Base-by-base conservation (phyloP, 2,797 vertebrate species). In the Cossypha dichroa region DNA sequence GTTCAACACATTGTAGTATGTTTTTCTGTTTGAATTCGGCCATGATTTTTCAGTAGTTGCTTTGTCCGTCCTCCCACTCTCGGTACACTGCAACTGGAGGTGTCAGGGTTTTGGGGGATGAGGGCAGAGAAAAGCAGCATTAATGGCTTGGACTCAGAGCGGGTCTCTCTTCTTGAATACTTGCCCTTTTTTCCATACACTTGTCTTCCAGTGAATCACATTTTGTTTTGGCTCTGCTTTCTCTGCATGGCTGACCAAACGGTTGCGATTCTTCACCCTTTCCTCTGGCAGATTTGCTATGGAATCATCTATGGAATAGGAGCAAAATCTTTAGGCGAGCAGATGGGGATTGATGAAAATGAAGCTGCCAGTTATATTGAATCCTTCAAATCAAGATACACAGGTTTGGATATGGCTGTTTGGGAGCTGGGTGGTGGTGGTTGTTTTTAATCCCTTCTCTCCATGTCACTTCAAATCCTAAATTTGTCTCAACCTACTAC, bases 301-400 rank as follows among this genome's bases (percentile, higher is more conserved):
- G 99, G 99, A 93, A 99, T 99, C 84, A 99, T 99, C 95, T 99
- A 99, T 51, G 99, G 99, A 86, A 99, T 99, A 98, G 99, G 99
- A 96, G 98, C 99, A 54, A 99, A 99, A 92, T 99, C 99, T 93
- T 97, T 99, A 88, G 99, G 98, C n/a, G 99, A 99, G 91, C 99
- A 99, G 96, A 99, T 99, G 99, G 99, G 98, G 63, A 98, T 99
- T 92, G 98, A 98, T 67, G 99, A 99, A 97, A 98, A 98, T 3
- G 99, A 99, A 60, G 99, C 99, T 17, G 98, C 98, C 76, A 98
- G 94, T 95, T 99, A 99, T 94, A 99, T 99, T 29, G 98, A 99
- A 62, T 99, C 99, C 68, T 99, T 99, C 98, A 99, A 99, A 96
- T 98, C 98, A 89, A 98, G 99, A 98, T 99, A 99, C 94, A 98